Evolutionary conservation across 1,140 invertebrate genomes (phyloP).

Genomic region (Triops longicaudatus): DNA sequence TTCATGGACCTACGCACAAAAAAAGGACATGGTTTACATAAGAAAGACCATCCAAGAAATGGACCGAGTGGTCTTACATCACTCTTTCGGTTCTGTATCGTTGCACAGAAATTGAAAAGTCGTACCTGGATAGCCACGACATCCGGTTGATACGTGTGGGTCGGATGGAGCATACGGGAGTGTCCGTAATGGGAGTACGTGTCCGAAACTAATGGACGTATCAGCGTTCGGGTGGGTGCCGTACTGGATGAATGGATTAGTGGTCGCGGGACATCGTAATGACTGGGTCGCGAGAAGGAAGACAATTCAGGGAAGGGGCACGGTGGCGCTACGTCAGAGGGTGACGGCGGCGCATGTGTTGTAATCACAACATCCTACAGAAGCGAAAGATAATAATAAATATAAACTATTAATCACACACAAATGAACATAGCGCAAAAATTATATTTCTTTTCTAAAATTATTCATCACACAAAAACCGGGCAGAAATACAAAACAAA

Average conservation of each 20-base stretch:
- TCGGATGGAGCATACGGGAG: conserved; percentile 9
- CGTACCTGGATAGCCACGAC: conserved; percentile 60
- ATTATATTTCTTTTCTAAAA: too few species aligned
- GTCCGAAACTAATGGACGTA: conserved; percentile 29
- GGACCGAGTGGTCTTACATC: too few species aligned
- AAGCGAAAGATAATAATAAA: neutral
- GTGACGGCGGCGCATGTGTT: conserved; percentile 24
- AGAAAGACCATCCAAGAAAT: too few species aligned
- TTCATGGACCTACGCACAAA: conserved; percentile 18
- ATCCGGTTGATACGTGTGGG: conserved; percentile 47
- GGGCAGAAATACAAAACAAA: neutral
- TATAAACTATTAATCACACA: too few species aligned
- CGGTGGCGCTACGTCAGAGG: neutral
- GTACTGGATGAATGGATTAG: conserved; percentile 31
- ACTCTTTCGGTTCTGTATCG: too few species aligned
- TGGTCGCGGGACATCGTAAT: conserved; percentile 19
- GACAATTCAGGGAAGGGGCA: conserved; percentile 16
- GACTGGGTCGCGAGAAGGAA: conserved; percentile 9
- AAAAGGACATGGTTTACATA: too few species aligned
- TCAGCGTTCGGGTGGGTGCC: conserved; percentile 39
- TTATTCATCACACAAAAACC: too few species aligned
- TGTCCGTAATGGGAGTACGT: neutral
- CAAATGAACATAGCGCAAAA: too few species aligned
- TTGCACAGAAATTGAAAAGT: conserved; percentile 25
- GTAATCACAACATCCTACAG: conserved; percentile 31